Evolutionary conservation across 1,140 invertebrate genomes (phyloP).

Genomic region (Bombus breviceps): DNA sequence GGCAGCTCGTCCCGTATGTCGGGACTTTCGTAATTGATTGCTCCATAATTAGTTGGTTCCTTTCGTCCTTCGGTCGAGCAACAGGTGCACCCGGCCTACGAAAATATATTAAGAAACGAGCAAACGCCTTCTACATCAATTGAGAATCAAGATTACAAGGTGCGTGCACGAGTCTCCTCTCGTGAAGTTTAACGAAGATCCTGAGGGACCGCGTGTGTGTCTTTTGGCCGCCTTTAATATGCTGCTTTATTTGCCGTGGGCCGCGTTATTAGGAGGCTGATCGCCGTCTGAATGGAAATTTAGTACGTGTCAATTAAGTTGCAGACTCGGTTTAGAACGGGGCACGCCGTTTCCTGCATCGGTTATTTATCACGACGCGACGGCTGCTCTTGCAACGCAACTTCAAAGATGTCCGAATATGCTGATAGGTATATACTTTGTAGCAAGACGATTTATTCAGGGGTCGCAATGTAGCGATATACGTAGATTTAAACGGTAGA

Average conservation of each 20-base stretch:
- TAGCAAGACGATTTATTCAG: background rate
- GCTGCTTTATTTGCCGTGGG: slow-evolving; percentile 24
- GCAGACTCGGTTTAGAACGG: background rate
- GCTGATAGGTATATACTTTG: background rate
- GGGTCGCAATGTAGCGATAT: too few relatives aligned
- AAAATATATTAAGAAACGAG: slow-evolving; percentile 58
- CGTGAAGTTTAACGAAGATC: slow-evolving; percentile 15
- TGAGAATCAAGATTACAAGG: slow-evolving; percentile 43
- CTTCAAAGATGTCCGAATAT: too few relatives aligned
- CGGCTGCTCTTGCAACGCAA: background rate
- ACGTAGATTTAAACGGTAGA: background rate
- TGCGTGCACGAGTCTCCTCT: slow-evolving; percentile 7
- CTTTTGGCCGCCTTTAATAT: background rate
- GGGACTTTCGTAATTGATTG: slow-evolving; percentile 64
- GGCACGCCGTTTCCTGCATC: background rate
- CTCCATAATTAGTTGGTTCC: slow-evolving; percentile 55
- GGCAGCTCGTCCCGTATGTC: slow-evolving; percentile 23
- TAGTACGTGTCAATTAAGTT: slow-evolving; percentile 43
- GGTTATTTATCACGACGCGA: slow-evolving; percentile 40
- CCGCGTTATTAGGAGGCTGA: slow-evolving; percentile 19
- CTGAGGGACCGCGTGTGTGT: background rate
- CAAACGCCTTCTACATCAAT: slow-evolving; percentile 41
- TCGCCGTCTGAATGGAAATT: slow-evolving; percentile 12
- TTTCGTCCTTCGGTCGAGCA: slow-evolving; percentile 53
- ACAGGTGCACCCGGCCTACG: slow-evolving; percentile 60